phyloP scores from a whole-genome alignment of 2,888 invertebrate genomes.

The Drosophila kambysellisi region DNA sequence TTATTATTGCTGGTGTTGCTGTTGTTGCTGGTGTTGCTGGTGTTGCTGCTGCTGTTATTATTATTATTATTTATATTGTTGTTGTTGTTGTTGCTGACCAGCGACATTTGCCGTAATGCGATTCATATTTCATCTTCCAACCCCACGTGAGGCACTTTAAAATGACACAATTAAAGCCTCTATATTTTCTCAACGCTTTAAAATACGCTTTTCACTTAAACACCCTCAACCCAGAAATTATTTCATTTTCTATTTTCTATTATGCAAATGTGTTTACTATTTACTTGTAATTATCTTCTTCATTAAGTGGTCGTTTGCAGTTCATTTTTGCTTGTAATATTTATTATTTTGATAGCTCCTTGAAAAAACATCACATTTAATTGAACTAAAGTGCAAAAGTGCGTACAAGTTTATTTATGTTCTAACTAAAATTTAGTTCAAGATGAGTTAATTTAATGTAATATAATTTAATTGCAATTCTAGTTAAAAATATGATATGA shows the following conservation, averaged over 20 bases:
- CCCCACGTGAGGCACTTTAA: conserved; percentile 13
- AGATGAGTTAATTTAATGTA: background rate
- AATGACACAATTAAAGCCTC: conserved; percentile 28
- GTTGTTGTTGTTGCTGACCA: conserved; percentile 13
- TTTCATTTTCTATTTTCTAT: background rate
- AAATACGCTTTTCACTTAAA: background rate
- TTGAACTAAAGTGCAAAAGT: background rate
- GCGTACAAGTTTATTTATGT: background rate
- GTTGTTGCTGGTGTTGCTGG: background rate
- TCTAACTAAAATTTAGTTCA: background rate
- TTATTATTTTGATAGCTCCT: background rate
- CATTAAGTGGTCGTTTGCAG: background rate
- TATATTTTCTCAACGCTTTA: conserved; percentile 37
- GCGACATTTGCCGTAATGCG: conserved; percentile 33
- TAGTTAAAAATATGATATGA: background rate
- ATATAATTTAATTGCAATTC: background rate
- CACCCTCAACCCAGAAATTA: background rate
- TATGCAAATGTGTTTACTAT: background rate
- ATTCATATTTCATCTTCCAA: conserved; percentile 29
- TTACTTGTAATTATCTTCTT: conserved; percentile 2
- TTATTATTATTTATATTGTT: background rate
- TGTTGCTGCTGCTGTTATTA: conserved; percentile 6
- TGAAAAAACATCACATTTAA: background rate
- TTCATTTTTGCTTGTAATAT: background rate
- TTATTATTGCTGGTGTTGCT: conserved; percentile 6